Evolutionary conservation across 2,888 invertebrate species (phyloP), one percentile per base, ranked within the genome.

Genomic region (Melanostoma scalare): DNA sequence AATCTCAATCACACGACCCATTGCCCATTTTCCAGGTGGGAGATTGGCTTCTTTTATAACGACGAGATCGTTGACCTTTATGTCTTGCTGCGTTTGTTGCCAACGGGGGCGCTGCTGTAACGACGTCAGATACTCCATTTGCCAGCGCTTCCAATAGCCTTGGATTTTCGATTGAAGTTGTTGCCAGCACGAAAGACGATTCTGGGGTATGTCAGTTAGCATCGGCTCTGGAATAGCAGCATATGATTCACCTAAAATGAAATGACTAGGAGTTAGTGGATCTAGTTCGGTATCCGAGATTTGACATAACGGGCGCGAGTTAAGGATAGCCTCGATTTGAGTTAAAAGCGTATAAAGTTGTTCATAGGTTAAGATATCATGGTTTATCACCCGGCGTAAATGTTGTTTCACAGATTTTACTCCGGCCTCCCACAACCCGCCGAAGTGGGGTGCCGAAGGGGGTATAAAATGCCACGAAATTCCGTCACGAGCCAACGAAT

Each of bases 401-500:
- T 77, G 72, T 9, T 68, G 42, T 31, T 77, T 65, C 2, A 72
- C 55, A 30, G 63, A 71, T 44, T 63, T 55, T 30, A 76, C 72
- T 2, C 75, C 75, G 6, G 82, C 78, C 61, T 85, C 80, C 80
- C 76, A 80, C 46, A 71, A 63, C 6, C 77, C 77, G 35, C 80
- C 81, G 53, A 80, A 82, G 40, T 84, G 74, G 10, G 79, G 82
- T 6, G 82, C 63, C 1, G 63, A 75, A 4, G 82, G 76, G 2
- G 84, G 79, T 9, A 68, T 85, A 10, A 85, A 85, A 38, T 85
- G 79, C 73, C 76, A 82, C 10, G 50, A 42, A 40, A 81, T 67
- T 4, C 56, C 60, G 10, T 71, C 69, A 9, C 60, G 50, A 10
- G 84, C 78, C n/a, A 78, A 46, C 4, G 67, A 63, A 31, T 61